Evolutionary conservation across 92 coral and sea anemone genomes (phyloP), one percentile per base, ranked within the genome.

Genomic region (Metridium senile): DNA sequence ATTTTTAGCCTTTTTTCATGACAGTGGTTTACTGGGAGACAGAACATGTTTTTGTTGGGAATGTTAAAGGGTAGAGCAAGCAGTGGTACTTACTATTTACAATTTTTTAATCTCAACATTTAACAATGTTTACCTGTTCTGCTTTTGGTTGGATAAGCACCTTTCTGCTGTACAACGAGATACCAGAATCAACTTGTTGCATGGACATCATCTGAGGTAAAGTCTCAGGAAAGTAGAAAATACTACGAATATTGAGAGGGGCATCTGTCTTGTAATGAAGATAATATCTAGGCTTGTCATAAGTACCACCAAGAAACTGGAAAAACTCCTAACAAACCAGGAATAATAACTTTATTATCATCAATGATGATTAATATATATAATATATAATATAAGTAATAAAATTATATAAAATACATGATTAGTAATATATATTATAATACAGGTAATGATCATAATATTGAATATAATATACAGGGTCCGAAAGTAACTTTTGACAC

Each of bases 261-360:
- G 97, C 99, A 62, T 95, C 99, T 23, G 97, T 91, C 82, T 92
- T 95, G 88, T 89, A 95, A 82, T 95, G 99, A 35, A 95, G 88
- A 45, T 87, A 83, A 58, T 95, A 95, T 74, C 99, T 84, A 47
- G 99, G 97, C 67, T 89, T 92, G 78, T 95, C 99, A 58, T 88
- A 81, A 11, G 92, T 85, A 75, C 93, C 93, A 45, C 86, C 84
- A 82, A 95, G 94, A 66, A 89, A 95, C 76, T 93, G 95, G 85
- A 86, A 95, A 72, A 95, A 95, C 61, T 95, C 99, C 99, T 95
- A 47, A n/a, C n/a, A n/a, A n/a, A n/a, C n/a, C n/a, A n/a, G n/a
- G n/a, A n/a, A 32, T 58, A 81, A 30, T 34, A 34, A n/a, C 30
- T 20, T 6, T 22, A 6, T 33, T 63, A 45, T 11, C 22, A 18